Base-by-base conservation (phyloP, 2,113 vertebrate species). In the Lanius ludovicianus region DNA sequence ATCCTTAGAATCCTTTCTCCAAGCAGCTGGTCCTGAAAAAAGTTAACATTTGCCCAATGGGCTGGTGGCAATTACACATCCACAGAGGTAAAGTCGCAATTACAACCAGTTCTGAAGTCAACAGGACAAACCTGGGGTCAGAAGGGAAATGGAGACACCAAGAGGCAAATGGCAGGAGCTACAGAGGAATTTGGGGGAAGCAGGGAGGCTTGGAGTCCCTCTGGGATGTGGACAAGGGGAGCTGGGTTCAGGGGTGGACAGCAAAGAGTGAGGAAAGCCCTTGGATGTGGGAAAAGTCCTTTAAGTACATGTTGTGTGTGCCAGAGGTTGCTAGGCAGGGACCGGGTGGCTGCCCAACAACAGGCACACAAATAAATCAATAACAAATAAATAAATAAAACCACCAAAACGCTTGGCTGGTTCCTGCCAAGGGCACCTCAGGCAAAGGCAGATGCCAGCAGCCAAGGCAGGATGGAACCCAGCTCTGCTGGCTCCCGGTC, bases 121-220 rank as follows among this genome's bases (percentile, higher is more conserved):
- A 27, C 28, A n/a, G 57, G 52, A n/a, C 52, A 73, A n/a, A 28
- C 7, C 6, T 30, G 37, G 60, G 78, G 59, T 35, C 73, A 22
- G 87, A 87, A 96, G 42, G 55, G 87, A 95, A 90, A 83, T 3
- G 7, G 90, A 77, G 90, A 91, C 87, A 91, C 91, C 87, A 79
- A 91, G 93, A 94, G 87, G 93, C 60, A 84, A 83, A 35, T 7
- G 46, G 47, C 68, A 67, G 86, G 85, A 93, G 83, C 71, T 74
- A 70, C 88, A 94, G 13, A 92, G 59, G 70, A 27, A 13, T 57
- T 0, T 30, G 33, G 75, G 82, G 37, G 28, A 77, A 87, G 22
- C 14, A 28, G 33, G 13, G 52, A 50, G 53, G 57, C 30, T 78
- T 50, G 82, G 35, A 52, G 63, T 10, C 17, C 20, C 15, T 3